phyloP scores from a whole-genome alignment of 2,797 vertebrate genomes.

The Neosalanx taihuensis region DNA sequence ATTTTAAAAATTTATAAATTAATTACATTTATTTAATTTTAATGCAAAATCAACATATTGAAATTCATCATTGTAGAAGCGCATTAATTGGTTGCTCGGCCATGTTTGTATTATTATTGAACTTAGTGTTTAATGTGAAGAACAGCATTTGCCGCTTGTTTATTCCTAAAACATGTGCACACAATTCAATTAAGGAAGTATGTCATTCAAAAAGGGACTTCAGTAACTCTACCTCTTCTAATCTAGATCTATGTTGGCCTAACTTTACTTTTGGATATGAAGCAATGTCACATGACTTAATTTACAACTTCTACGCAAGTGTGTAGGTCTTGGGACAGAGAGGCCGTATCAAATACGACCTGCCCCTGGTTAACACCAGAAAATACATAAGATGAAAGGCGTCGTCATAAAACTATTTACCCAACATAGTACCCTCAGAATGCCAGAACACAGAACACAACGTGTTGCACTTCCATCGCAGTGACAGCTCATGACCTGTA shows the following conservation, averaged over 20 bases:
- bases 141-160: too few species aligned
- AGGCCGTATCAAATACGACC: conserved; percentile 49
- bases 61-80: too few species aligned
- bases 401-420: conserved; percentile 28
- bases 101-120: too few species aligned
- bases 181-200: too few species aligned
- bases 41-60: too few species aligned
- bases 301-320: conserved; percentile 29
- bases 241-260: conserved; percentile 22
- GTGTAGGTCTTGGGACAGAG: conserved; percentile 50
- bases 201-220: too few species aligned
- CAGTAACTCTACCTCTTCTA: not conserved
- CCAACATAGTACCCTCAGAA: conserved; percentile 8
- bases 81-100: too few species aligned
- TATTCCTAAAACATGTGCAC: too few species aligned
- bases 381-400: conserved; percentile 16
- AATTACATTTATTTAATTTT: too few species aligned
- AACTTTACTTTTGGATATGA: conserved; percentile 57
- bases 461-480: conserved; percentile 31
- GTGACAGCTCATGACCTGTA: conserved; percentile 1
- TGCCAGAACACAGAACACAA: conserved; percentile 5
- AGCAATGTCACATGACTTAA: conserved; percentile 38
- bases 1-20: too few species aligned
- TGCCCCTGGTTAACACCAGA: conserved; percentile 22
- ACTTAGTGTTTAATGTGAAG: too few species aligned